Evolutionary conservation across 2,113 vertebrate species (phyloP), one percentile per base, ranked within the genome.

Genomic region (Hymenochirus boettgeri): DNA sequence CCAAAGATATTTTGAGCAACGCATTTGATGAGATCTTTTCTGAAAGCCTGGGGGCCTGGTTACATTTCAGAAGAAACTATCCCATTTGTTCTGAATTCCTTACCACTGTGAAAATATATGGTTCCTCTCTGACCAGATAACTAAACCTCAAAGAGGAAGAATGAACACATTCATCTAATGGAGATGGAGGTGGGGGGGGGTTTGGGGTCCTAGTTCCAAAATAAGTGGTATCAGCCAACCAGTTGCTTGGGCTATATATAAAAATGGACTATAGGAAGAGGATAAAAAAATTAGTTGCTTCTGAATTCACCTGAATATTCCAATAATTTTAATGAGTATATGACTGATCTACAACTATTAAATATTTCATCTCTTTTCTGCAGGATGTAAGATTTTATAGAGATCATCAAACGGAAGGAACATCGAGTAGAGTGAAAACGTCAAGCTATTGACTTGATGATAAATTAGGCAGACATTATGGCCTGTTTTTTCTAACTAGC

Each of bases 1-100:
- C 64, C 57, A 60, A 60, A 69, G 65, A 69, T 60, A 60, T 59
- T 53, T 47, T 46, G 47, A 48, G 48, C 56, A 69, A 57, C 8
- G 18, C 23, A n/a, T 53, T 45, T 42, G 57, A 60, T 59, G 47
- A 60, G 57, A 52, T 60, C 22, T 53, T 60, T 35, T 46, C 65
- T 15, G 56, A 53, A 52, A 60, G 56, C 65, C 57, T 60, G 24
- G 21, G 46, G 65, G 64, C 57, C 42, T 50, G 39, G 45, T 25
- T 45, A 47, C 56, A 60, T 46, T 35, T n/a, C 46, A 21, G 55
- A 19, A 37, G 31, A 66, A 66, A 67, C 25, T 42, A 59, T 67
- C 65, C 59, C 65, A 39, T 50, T 39, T 59, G 27, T 25, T 52
- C 17, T 48, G 21, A 33, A 7, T 8, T 31, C 42, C n/a, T 42